Conservation (phyloP, 2,113 vertebrate genomes). For the Glaucidium brasilianum region DNA sequence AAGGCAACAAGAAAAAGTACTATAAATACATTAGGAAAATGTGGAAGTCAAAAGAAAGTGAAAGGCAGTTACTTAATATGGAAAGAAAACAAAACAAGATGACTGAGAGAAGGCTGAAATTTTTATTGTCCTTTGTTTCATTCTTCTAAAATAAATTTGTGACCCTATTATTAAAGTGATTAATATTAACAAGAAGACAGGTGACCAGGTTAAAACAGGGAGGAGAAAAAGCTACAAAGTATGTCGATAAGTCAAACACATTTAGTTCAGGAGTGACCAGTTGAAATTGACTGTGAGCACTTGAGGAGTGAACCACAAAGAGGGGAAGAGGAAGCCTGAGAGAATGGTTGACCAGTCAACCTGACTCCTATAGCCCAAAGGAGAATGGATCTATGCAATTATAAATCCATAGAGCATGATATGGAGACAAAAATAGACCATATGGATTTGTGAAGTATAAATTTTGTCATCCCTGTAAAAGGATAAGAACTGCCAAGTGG, state of each 20-base stretch:
- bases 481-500: neutral
- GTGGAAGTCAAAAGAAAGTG: neutral
- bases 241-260: neutral
- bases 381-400: neutral
- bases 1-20: neutral
- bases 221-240: neutral
- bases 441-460: neutral
- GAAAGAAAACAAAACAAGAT: neutral
- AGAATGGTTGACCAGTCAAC: neutral
- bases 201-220: neutral
- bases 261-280: neutral
- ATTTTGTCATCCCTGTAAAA: neutral
- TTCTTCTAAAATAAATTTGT: neutral
- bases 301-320: neutral
- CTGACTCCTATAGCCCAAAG: neutral
- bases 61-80: neutral
- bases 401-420: neutral
- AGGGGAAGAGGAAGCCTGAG: neutral
- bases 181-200: neutral
- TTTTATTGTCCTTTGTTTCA: neutral
- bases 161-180: neutral
- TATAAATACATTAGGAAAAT: neutral
- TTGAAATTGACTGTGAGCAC: neutral
- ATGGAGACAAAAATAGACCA: slow-evolving; percentile 6
- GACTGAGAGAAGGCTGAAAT: neutral